Evolutionary conservation across 2,888 invertebrate genomes (phyloP).

Genomic region (Eupelmus urozonus): DNA sequence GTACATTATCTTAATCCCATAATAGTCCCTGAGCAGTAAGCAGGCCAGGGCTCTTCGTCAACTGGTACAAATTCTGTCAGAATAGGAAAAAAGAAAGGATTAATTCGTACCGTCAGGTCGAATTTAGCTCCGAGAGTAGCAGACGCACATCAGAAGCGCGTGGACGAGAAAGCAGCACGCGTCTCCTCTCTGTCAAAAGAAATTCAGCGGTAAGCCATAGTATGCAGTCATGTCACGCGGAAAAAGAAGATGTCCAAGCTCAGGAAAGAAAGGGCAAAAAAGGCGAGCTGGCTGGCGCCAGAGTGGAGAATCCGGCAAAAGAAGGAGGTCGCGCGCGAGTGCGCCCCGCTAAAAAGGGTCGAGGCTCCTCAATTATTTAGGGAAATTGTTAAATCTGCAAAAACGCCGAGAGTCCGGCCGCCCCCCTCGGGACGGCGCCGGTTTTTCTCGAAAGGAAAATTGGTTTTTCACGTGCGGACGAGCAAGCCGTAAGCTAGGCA

Average conservation of each 20-base stretch:
- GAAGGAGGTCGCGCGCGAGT: constrained; percentile 15
- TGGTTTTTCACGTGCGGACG: constrained; percentile 62
- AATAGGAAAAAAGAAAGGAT: constrained; percentile 50
- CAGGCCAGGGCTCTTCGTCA: constrained; percentile 24
- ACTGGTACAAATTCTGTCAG: constrained; percentile 31
- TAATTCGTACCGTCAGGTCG: constrained; percentile 54
- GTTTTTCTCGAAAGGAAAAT: constrained; percentile 56
- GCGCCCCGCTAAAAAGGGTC: constrained; percentile 54
- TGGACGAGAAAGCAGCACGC: background rate
- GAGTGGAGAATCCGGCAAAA: constrained; percentile 13
- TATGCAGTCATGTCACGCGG: constrained; percentile 49
- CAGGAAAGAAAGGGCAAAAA: background rate
- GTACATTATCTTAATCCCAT: constrained; percentile 52
- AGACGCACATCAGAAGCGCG: constrained; percentile 1
- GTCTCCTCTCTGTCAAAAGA: background rate
- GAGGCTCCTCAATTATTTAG: constrained; percentile 69
- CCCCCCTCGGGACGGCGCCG: constrained; percentile 3
- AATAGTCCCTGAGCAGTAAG: constrained; percentile 27
- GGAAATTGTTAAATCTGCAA: constrained; percentile 67
- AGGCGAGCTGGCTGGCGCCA: constrained; percentile 32
- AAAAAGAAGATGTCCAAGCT: constrained; percentile 56
- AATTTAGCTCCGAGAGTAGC: background rate
- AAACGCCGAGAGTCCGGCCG: constrained; percentile 9
- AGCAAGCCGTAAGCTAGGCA: constrained; percentile 47
- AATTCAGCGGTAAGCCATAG: too few relatives aligned